phyloP scores from a whole-genome alignment of 2,113 vertebrate genomes.

The Geococcyx californianus region DNA sequence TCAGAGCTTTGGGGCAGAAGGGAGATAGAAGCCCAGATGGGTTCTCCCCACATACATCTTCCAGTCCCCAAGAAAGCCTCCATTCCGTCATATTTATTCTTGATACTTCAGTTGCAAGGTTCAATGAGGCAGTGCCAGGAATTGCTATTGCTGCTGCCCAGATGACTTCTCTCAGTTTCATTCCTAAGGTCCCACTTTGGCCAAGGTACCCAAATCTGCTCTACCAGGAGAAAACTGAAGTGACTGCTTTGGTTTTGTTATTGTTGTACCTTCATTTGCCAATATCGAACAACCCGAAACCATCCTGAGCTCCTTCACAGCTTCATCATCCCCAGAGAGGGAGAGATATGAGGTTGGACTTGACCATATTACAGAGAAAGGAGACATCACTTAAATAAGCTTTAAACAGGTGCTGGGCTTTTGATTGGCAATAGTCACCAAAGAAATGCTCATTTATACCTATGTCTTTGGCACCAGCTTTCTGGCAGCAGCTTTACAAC shows the following conservation, averaged over 20 bases:
- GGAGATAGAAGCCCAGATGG: background rate
- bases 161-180: background rate
- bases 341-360: fast-evolving
- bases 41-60: background rate
- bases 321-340: background rate
- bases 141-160: background rate
- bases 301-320: background rate
- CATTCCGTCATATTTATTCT: background rate
- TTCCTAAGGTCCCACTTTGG: background rate
- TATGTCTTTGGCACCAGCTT: background rate
- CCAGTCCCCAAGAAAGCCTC: background rate
- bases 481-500: background rate
- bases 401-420: background rate
- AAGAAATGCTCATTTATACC: background rate
- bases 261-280: background rate
- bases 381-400: fast-evolving
- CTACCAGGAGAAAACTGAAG: background rate
- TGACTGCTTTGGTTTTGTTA: background rate
- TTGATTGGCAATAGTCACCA: background rate
- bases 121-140: background rate
- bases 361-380: background rate
- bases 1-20: background rate
- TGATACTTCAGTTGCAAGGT: background rate
- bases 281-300: background rate
- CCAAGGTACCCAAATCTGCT: background rate